Base-by-base conservation (phyloP, 2,797 vertebrate species). In the Ptychobarbus kaznakovi region DNA sequence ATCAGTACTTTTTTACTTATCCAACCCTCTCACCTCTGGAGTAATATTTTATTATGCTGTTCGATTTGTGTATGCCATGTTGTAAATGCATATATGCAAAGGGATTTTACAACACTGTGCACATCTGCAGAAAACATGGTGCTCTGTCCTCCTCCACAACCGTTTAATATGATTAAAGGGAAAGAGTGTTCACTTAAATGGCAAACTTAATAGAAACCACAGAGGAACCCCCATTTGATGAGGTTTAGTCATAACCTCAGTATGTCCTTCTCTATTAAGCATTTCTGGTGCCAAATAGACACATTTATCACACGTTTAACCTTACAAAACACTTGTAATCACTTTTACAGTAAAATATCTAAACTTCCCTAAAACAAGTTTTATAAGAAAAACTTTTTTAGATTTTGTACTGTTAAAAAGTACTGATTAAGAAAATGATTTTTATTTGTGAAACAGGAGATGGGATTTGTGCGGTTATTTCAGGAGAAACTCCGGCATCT, bases 61-160 rank as follows among this genome's bases (percentile, higher is more conserved):
- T 75, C 40, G n/a, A 65, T n/a, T n/a, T n/a, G n/a, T n/a, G n/a
- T 38, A 69, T 86, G 69, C n/a, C 11, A 0, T 73, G 1, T 28
- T 82, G 90, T 88, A 73, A 89, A 82, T 65, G 56, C 40, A 85
- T 85, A 32, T 28, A 65, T 81, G 77, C 76, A 82, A 84, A 76
- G 25, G 40, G 42, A 18, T 65, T 66, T 40, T 51, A 73, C 78
- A 46, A 20, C 81, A 86, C 58, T 65, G 53, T 81, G 66, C 89
- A 87, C 88, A 91, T 89, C 61, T 92, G 90, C 83, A 87, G 44
- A 13, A 87, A 92, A 91, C 73, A 82, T 88, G 85, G 80, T 32
- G 1, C 22, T 70, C 75, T 32, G 63, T 65, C 13, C 76, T 81
- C 87, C 32, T 63, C 15, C 87, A 87, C 80, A 90, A 90, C 88